Evolutionary conservation across 2,888 invertebrate species (phyloP).

Genomic region (Archips crataeganus): DNA sequence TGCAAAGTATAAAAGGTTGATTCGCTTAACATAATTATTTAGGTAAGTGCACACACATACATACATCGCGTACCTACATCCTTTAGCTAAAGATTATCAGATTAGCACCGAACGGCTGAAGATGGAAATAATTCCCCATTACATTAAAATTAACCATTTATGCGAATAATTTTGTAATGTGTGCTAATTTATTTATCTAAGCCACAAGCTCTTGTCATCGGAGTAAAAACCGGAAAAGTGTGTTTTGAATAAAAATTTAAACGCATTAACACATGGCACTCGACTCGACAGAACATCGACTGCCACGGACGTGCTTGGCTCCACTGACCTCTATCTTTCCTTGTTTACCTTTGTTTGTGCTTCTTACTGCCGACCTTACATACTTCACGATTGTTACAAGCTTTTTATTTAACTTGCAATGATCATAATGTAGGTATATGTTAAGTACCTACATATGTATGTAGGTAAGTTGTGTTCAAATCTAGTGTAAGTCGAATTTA

Average conservation of each 20-base stretch:
- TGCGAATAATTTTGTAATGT: background rate
- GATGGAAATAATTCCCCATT: background rate
- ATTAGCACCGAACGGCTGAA: background rate
- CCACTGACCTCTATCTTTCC: background rate
- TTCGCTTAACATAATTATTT: too few species aligned
- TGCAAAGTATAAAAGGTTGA: too few species aligned
- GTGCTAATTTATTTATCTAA: slow-evolving; percentile 1
- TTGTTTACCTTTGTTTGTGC: background rate
- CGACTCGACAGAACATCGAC: background rate
- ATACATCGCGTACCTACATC: too few species aligned
- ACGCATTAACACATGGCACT: background rate
- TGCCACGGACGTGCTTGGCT: background rate
- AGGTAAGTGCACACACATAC: too few species aligned
- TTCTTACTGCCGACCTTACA: background rate
- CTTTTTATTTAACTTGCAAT: too few species aligned
- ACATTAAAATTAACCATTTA: background rate
- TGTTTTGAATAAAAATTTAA: slow-evolving; percentile 1
- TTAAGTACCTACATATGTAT: too few species aligned
- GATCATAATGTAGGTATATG: too few species aligned
- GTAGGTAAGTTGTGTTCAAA: too few species aligned
- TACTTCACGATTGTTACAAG: background rate
- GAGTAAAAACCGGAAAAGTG: slow-evolving; percentile 2
- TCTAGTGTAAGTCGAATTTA: too few species aligned
- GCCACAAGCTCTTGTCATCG: slow-evolving; percentile 5
- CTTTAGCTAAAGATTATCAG: background rate